phyloP scores from a whole-genome alignment of 2,888 invertebrate genomes.

The Leptopilina drosophilae region DNA sequence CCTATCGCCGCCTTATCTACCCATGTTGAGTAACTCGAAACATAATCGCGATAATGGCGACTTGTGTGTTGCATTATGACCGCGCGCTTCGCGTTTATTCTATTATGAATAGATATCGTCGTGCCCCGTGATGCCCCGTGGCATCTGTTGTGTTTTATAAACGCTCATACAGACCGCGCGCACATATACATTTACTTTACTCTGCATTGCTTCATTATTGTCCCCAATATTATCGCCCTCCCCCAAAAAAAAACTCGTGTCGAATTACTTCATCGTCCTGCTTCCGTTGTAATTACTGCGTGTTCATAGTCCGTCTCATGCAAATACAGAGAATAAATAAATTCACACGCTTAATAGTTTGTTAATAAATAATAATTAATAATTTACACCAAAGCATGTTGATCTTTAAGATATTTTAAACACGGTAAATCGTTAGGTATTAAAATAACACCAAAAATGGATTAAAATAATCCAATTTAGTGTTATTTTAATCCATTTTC shows the following conservation, averaged over 20 bases:
- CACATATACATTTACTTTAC: neutral
- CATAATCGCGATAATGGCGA: conserved; percentile 56
- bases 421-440: no score
- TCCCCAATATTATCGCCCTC: no score
- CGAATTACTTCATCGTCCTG: conserved; percentile 18
- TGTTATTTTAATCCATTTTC: no score
- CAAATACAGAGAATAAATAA: neutral
- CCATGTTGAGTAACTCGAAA: conserved; percentile 57
- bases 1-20: conserved; percentile 71
- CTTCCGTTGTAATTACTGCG: conserved; percentile 17
- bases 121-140: conserved; percentile 47
- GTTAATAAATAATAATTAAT: neutral
- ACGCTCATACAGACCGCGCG: conserved; percentile 47
- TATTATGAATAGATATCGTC: conserved; percentile 55
- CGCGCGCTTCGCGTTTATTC: conserved; percentile 50
- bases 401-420: no score
- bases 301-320: neutral
- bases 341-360: neutral
- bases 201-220: neutral
- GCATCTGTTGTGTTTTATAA: conserved; percentile 55
- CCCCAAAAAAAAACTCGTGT: conserved; percentile 2
- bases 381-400: no score
- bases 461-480: no score
- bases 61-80: conserved; percentile 48
- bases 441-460: no score